Base-by-base conservation (phyloP, 64 coral and sea anemone genomes). In the Dendrophyllia cribrosa region DNA sequence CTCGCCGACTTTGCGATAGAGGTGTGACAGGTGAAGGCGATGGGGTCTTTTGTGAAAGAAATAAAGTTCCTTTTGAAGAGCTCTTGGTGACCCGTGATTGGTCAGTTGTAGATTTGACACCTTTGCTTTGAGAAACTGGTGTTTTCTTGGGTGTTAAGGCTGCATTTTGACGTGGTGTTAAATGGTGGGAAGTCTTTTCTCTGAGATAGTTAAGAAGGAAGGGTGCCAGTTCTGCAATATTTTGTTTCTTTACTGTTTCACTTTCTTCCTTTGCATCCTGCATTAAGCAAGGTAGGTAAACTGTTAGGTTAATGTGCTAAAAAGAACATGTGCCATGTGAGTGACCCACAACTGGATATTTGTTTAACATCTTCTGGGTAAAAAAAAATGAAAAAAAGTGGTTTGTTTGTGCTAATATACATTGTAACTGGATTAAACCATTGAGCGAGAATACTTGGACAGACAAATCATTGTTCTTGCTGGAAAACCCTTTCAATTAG, bases 171-270 rank as follows among this genome's bases (percentile, higher is more conserved):
- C 94, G 89, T 23, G 52, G 88, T 13, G 83, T 62, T 22, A 99
- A 93, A 72, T 96, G 91, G 20, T 92, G 93, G 21, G 86, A 89
- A 43, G 97, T 87, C 24, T 93, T 89, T 17, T 99, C 97, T 74
- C 94, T 92, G 34, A 99, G 73, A 53, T 93, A 99, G 56, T 99
- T 96, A 17, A 99, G 66, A 78, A 99, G 92, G 78, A 91, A 99
- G 20, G 94, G 87, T 6, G 95, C 71, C 74, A 99, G 91, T 52
- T 96, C 97, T 73, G 94, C n/a, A 64, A 83, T 59, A 56, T 15
- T 91, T 21, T 23, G 19, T 74, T 67, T 13, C 46, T 66, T 49
- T 17, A 83, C 19, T 10, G 49, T 66, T 66, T 67, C 45, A 3
- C 50, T 51, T 62, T 83, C 80, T 25, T 75, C 15, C 5, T 12